These are phyloP conservation scores for Xenops minutus DNA, from an alignment of 2,797 vertebrate species.

Conservation along the genomic window DNA sequence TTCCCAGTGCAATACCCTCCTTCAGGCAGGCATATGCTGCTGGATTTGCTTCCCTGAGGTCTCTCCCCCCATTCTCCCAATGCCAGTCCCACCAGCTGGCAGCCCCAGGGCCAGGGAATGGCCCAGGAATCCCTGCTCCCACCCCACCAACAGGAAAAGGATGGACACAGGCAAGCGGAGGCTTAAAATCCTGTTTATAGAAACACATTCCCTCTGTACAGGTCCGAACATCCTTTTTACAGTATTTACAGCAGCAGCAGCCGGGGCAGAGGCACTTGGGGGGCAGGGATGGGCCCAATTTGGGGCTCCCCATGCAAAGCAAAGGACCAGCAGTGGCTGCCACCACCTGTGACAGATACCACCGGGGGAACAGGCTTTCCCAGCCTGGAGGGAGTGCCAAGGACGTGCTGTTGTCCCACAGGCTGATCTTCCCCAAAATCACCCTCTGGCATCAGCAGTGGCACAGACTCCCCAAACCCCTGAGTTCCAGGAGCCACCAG, in stretches of 20 bases:
- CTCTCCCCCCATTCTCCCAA: not conserved
- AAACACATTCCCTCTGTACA: not conserved
- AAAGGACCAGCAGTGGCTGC: not conserved
- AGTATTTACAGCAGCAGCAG: slow-evolving; percentile 28
- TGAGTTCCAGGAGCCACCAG: not conserved
- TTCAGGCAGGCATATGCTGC: not conserved
- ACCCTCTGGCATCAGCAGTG: not conserved
- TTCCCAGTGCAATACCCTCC: not conserved
- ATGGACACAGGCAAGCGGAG: not conserved
- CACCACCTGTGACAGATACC: not conserved
- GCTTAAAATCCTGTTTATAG: not conserved
- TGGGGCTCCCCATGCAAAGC: not conserved
- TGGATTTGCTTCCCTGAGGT: not conserved
- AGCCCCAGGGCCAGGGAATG: not conserved
- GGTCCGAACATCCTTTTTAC: not conserved
- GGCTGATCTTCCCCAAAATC: not conserved
- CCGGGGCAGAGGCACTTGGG: not conserved
- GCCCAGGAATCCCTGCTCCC: not conserved
- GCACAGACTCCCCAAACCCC: not conserved
- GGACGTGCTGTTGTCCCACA: fast-evolving
- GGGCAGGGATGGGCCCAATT: not conserved
- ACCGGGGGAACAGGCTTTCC: fast-evolving
- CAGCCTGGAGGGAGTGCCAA: not conserved
- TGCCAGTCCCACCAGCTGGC: not conserved
- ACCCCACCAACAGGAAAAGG: fast-evolving